A percentile compares a stretch with the other conserved stretches of the same genome.
Conservation (phyloP, 2,888 invertebrate genomes). For the Coenonympha arcania region DNA sequence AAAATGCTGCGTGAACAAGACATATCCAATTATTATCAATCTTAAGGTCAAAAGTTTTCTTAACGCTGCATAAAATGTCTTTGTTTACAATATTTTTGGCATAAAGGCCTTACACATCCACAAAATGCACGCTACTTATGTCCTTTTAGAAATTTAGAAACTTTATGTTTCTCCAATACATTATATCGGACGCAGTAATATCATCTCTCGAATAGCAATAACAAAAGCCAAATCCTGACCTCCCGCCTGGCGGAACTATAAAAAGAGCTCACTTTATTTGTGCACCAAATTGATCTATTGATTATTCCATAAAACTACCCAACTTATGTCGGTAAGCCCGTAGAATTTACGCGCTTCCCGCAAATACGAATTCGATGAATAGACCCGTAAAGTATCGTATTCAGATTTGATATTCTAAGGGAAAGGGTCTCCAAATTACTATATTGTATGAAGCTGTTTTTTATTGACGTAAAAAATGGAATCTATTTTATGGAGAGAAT, state of each 20-base stretch:
- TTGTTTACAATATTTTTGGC: too few species aligned
- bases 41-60: too few species aligned
- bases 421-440: slow-evolving; percentile 11
- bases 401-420: slow-evolving; percentile 2
- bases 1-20: too few species aligned
- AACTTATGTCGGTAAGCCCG: neutral
- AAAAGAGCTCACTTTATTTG: neutral
- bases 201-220: neutral
- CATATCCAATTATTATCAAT: too few species aligned
- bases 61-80: too few species aligned
- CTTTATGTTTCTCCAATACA: too few species aligned
- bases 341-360: neutral
- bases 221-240: neutral
- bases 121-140: too few species aligned
- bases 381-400: slow-evolving; percentile 5
- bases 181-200: too few species aligned
- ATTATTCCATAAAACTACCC: neutral
- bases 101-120: too few species aligned
- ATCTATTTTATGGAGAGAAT: slow-evolving; percentile 3
- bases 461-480: slow-evolving; percentile 8
- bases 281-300: neutral
- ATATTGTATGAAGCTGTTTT: slow-evolving; percentile 10
- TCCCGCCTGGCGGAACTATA: neutral
- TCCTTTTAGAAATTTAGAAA: too few species aligned
- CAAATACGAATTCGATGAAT: neutral